Conservation (phyloP, 2,113 vertebrate species). For the Phasianus colchicus region DNA sequence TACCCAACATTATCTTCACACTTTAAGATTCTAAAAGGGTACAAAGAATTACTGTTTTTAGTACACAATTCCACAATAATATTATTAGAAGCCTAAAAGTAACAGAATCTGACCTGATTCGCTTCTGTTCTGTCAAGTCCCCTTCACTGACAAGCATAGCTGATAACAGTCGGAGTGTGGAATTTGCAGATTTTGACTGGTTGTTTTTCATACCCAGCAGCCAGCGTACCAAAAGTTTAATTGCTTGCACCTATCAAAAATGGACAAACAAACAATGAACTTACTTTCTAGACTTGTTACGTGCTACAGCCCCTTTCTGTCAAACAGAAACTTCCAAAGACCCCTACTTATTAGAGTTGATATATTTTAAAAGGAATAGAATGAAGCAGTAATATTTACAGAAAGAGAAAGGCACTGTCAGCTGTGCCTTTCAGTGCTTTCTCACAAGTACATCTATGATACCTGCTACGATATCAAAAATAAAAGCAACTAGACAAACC, state of each 20-base stretch:
- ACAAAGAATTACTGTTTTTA: not conserved
- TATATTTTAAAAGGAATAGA: not conserved
- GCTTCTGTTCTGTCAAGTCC: slow-evolving; percentile 97
- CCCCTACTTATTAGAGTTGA: not conserved
- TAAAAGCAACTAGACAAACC: not conserved
- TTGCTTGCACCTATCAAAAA: slow-evolving; percentile 92
- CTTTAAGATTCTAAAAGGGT: not conserved
- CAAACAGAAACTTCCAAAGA: not conserved
- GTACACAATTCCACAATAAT: not conserved
- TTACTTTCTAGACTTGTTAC: not conserved
- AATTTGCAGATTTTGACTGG: slow-evolving; percentile 97
- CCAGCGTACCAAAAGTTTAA: slow-evolving; percentile 97
- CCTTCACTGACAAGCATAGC: slow-evolving; percentile 98
- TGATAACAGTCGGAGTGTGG: slow-evolving; percentile 94
- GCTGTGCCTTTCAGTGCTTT: not conserved
- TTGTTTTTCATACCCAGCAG: slow-evolving; percentile 99
- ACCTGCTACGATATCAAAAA: not conserved
- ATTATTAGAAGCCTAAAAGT: not conserved
- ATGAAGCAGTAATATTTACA: not conserved
- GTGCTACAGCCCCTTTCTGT: not conserved
- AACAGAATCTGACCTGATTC: slow-evolving; percentile 87
- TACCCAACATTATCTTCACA: not conserved
- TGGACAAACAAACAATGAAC: slow-evolving; percentile 42
- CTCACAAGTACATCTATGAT: not conserved
- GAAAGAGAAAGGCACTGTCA: not conserved